These are phyloP conservation scores for Sminthurides aquaticus DNA, from an alignment of 2,888 invertebrate genomes.

Conservation along the genomic window DNA sequence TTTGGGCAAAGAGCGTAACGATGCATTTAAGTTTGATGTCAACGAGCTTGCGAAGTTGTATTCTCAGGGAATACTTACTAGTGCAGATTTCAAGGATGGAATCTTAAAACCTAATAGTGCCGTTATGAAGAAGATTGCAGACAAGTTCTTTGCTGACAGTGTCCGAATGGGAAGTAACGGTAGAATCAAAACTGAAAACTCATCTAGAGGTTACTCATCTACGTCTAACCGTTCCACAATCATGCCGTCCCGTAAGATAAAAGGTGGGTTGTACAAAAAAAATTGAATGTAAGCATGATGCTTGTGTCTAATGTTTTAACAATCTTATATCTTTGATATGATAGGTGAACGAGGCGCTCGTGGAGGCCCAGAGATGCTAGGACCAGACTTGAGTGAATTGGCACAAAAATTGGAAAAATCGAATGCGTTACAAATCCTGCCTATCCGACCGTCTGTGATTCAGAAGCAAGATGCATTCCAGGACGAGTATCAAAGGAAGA, in stretches of 20 bases:
- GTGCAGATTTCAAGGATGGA: slow-evolving; percentile 11
- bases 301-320: slow-evolving; percentile 8
- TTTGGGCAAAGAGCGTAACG: background rate
- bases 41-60: background rate
- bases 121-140: slow-evolving; percentile 15
- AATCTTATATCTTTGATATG: background rate
- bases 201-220: background rate
- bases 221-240: background rate
- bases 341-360: slow-evolving; percentile 13
- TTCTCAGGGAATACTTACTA: background rate
- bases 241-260: slow-evolving; percentile 1
- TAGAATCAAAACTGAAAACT: slow-evolving; percentile 3
- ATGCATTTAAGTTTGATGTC: background rate
- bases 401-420: slow-evolving; percentile 41
- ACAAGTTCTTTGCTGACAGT: slow-evolving; percentile 18
- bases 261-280: background rate
- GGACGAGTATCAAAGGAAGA: slow-evolving; percentile 9
- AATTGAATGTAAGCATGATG: background rate
- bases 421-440: slow-evolving; percentile 41
- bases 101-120: slow-evolving; percentile 3
- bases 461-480: slow-evolving; percentile 23
- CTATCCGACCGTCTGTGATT: slow-evolving; percentile 36
- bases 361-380: slow-evolving; percentile 31
- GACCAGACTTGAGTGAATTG: slow-evolving; percentile 37
- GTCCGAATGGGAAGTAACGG: slow-evolving; percentile 8